Base-by-base conservation (phyloP, 2,113 vertebrate species). In the Sceloporus undulatus region DNA sequence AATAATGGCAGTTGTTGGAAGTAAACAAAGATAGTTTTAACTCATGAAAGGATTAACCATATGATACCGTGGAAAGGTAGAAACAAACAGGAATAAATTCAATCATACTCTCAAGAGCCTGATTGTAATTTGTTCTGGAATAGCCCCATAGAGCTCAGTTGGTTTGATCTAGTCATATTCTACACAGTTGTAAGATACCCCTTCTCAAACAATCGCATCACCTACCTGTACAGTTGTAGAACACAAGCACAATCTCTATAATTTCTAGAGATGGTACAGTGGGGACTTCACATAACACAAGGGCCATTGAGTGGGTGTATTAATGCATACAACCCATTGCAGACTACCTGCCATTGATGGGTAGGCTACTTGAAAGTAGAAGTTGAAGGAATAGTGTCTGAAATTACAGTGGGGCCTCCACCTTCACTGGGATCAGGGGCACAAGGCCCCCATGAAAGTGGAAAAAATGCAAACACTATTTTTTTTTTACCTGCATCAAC, bases 1-100 rank as follows among this genome's bases (percentile, higher is more conserved):
- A 34, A 21, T 74, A 74, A 85, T 4, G 25, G 83, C 90, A 92
- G 90, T 86, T 82, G 48, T 76, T 90, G 85, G 85, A 79, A 90
- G 84, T 87, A 83, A 85, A 82, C 65, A 56, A 42, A 74, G n/a
- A 73, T 56, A 16, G 85, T 90, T 89, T 52, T 68, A 23, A 79
- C 88, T 0, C 3, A 52, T 68, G 68, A 66, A 78, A 84, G 42
- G 0, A n/a, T 74, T 2, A 42, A 10, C n/a, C 38, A 88, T 38
- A 34, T 90, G 56, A 66, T 84, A 23, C 42, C 84, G 23, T 16
- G 52, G 48, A 79, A 18, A 34, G 56, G 29, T 80, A 59, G n/a
- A 59, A 56, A 59, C 48, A n/a, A 14, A 23, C 27, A 52, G 70
- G 70, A 38, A 27, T 8, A 23, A 38, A 81, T 7, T 27, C 5